Evolutionary conservation across 1,140 invertebrate species (phyloP).

Genomic region (Brachystomella parvula): DNA sequence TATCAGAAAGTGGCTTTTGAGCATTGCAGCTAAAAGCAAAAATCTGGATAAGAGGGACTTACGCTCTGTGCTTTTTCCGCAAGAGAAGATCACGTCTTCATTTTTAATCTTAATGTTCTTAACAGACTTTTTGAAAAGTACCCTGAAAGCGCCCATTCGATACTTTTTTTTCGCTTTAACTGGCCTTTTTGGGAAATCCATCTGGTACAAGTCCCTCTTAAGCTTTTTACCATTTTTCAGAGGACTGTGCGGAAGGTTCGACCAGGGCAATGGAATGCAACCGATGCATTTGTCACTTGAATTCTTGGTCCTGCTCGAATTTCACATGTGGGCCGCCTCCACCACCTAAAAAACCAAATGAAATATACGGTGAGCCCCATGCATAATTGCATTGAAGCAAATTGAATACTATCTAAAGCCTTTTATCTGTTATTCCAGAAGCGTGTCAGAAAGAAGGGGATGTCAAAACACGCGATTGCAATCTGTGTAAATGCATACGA

Average conservation of each 20-base stretch:
- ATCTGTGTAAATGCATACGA: constrained; percentile 16
- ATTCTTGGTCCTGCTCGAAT: constrained; percentile 20
- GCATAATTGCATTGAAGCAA: background rate
- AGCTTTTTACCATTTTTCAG: no score
- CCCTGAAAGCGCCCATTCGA: no score
- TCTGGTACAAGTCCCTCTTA: no score
- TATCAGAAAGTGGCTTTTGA: no score
- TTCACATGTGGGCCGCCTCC: constrained; percentile 11
- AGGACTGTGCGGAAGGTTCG: constrained; percentile 20
- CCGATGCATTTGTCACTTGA: constrained; percentile 22
- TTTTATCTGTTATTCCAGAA: constrained; percentile 1
- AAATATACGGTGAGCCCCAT: background rate
- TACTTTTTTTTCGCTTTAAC: no score
- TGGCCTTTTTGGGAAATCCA: no score
- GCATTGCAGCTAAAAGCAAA: no score
- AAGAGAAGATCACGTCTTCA: no score
- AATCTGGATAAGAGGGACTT: no score
- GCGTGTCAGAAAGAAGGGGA: constrained; percentile 22
- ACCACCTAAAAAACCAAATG: background rate
- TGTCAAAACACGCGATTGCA: constrained; percentile 19
- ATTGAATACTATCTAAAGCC: background rate
- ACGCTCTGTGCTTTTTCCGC: no score
- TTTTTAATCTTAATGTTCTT: no score
- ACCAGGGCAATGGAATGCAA: constrained; percentile 14
- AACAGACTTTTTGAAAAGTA: no score